phyloP scores from a whole-genome alignment of 2,113 vertebrate species.

The Kryptolebias marmoratus region DNA sequence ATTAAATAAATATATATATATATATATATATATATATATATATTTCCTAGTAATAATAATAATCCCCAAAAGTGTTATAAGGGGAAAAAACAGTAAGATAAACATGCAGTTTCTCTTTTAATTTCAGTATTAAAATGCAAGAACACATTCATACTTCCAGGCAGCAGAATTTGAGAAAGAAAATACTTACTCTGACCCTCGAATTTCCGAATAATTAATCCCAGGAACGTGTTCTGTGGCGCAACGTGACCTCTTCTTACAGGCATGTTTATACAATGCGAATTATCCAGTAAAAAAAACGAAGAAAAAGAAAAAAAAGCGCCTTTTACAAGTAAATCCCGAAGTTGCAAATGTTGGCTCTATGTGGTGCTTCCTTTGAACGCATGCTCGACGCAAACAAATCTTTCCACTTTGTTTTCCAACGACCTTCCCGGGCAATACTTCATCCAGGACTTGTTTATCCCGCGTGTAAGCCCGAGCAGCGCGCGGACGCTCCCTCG shows the following conservation, averaged over 20 bases:
- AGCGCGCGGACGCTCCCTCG: constrained; percentile 61
- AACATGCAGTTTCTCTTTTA: background rate
- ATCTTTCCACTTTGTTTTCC: constrained; percentile 60
- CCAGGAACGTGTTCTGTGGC: constrained; percentile 98
- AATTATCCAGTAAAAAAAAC: constrained; percentile 69
- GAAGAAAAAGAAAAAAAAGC: background rate
- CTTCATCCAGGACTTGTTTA: constrained; percentile 55
- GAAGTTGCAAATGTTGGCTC: constrained; percentile 84
- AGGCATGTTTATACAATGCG: constrained; percentile 88
- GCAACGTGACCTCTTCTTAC: constrained; percentile 99
- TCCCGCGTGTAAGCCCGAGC: constrained; percentile 63
- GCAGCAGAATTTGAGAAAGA: background rate
- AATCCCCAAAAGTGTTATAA: background rate
- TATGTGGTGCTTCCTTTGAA: constrained; percentile 70
- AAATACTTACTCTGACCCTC: constrained; percentile 98
- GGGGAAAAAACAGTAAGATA: background rate
- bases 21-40: too few relatives aligned
- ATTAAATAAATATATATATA: too few relatives aligned
- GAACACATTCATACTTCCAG: background rate
- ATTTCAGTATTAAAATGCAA: background rate
- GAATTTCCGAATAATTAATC: constrained; percentile 99
- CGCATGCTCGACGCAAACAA: constrained; percentile 76
- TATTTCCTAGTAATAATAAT: too few relatives aligned
- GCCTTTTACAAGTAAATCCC: constrained; percentile 70
- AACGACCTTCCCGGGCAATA: constrained; percentile 1